phyloP scores from a whole-genome alignment of 2,888 invertebrate genomes.

The Omphaloscelis lunosa region DNA sequence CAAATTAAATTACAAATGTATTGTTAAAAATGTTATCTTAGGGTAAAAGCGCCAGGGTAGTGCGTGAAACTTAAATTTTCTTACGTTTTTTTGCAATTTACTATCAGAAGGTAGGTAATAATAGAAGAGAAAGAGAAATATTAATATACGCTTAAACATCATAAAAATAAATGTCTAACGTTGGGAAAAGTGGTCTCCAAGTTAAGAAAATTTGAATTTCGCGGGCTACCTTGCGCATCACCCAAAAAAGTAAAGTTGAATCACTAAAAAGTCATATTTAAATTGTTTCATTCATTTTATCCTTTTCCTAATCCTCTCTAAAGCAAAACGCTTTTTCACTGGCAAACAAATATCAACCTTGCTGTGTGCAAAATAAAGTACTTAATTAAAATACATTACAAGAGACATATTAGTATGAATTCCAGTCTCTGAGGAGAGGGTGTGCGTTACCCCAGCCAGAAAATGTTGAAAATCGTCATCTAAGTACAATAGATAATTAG shows the following conservation, averaged over 20 bases:
- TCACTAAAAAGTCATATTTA: slow-evolving; percentile 25
- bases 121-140: background rate
- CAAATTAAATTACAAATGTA: slow-evolving; percentile 12
- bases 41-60: background rate
- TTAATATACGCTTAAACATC: background rate
- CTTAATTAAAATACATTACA: no score
- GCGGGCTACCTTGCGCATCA: background rate
- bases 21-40: slow-evolving; percentile 18
- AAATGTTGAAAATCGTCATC: no score
- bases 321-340: background rate
- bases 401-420: no score
- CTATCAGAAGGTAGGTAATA: no score
- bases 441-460: no score
- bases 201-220: background rate
- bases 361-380: no score
- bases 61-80: background rate
- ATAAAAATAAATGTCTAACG: background rate
- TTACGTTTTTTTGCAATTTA: background rate
- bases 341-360: background rate
- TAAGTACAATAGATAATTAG: no score
- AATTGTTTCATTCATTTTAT: slow-evolving; percentile 11
- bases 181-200: background rate
- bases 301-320: background rate
- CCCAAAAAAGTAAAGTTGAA: slow-evolving; percentile 7
- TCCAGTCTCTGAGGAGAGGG: no score